Evolutionary conservation across 2,888 invertebrate genomes (phyloP).

Genomic region (Alcis repandata): DNA sequence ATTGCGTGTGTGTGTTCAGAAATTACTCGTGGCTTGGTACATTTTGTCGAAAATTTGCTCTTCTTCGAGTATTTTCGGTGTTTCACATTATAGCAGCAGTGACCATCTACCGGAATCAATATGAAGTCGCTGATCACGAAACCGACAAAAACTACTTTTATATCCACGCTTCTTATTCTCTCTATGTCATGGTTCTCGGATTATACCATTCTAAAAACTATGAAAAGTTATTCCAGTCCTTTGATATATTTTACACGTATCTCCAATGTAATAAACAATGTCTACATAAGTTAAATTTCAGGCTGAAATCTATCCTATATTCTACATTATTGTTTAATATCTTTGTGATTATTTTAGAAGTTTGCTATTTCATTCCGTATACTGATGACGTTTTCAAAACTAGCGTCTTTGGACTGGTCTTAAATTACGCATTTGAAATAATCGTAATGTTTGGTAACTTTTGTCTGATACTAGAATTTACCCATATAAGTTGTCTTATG

Average conservation of each 20-base stretch:
- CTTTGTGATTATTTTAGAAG: neutral
- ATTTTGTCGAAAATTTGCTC: neutral
- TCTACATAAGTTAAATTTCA: neutral
- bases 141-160: neutral
- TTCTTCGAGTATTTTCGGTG: neutral
- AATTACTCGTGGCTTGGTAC: constrained; percentile 2
- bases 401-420: neutral
- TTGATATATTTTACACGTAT: neutral
- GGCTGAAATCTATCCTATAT: neutral
- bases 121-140: neutral
- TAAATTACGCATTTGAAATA: neutral
- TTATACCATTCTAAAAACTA: constrained; percentile 11
- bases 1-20: neutral
- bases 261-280: neutral
- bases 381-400: neutral
- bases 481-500: constrained; percentile 1
- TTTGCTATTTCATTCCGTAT: neutral
- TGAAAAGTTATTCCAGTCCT: neutral
- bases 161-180: neutral
- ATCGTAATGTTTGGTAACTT: neutral
- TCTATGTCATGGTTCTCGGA: neutral
- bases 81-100: neutral
- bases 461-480: neutral
- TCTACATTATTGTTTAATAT: neutral
- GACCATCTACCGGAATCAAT: neutral